Base-by-base conservation (phyloP, 2,888 invertebrate species). In the Serripes groenlandicus region DNA sequence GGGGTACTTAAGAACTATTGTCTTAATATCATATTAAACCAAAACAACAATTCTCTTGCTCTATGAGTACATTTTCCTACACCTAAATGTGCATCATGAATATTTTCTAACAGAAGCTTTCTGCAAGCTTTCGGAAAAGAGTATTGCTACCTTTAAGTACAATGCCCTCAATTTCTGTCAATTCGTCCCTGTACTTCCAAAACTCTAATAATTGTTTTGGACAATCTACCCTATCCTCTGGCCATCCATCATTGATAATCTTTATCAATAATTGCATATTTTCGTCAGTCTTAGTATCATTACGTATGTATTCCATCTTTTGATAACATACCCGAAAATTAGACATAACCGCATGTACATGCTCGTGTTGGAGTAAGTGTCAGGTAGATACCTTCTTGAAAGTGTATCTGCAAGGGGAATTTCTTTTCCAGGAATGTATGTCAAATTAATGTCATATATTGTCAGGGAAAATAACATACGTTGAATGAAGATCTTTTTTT, bases 201-300 rank as follows among this genome's bases (percentile, higher is more conserved):
- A 35, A 79, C 3, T 76, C 75, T 35, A 74, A 4, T 0, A 76
- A 23, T 2, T 70, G 26, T 37, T n/a, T 30, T 5, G 76, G 76
- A 60, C 83, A 83, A n/a, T 77, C 62, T 3, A 15, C 3, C 1
- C 80, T 32, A 37, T 77, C 52, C 0, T 82, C 78, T 21, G 79
- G 75, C 83, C 86, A 88, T 49, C 88, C 84, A 69, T 64, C 23
- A 11, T 73, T 30, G 4, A 88, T 75, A 9, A 68, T 58, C 9
- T 56, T 54, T 32, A 42, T 77, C 5, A 82, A 70, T 0, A n/a
- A 35, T 37, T 77, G 34, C 35, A 86, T 72, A 32, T 86, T 64
- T 34, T 21, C 1, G n/a, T 82, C 82, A 1, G 9, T 64, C 35
- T n/a, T n/a, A n/a, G n/a, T n/a, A n/a, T n/a, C n/a, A n/a, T n/a